Percentiles rank a stretch among this genome's conserved stretches.
Evolutionary conservation across 2,888 invertebrate genomes (phyloP).

Genomic region (Hirtodrosophila trivittata): DNA sequence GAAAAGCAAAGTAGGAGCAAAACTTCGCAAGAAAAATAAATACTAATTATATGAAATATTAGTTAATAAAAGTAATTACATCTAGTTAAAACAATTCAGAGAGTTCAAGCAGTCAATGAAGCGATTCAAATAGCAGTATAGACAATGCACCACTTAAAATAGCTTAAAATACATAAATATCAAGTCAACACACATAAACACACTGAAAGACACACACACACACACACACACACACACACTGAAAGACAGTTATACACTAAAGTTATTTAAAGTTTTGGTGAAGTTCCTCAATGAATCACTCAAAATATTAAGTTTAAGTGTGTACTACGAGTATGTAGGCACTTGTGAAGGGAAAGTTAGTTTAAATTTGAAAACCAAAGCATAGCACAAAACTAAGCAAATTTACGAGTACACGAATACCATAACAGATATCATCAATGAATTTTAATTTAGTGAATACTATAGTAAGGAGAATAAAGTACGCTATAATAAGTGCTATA

Average conservation of each 20-base stretch:
- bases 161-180: slow-evolving; percentile 40
- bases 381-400: slow-evolving; percentile 55
- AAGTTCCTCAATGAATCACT: slow-evolving; percentile 68
- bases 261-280: slow-evolving; percentile 70
- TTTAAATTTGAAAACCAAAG: slow-evolving; percentile 55
- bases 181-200: slow-evolving; percentile 25
- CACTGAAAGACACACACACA: slow-evolving; percentile 22
- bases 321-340: background rate
- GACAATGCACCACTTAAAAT: slow-evolving; percentile 48
- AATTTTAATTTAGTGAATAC: slow-evolving; percentile 69
- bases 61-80: slow-evolving; percentile 47
- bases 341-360: slow-evolving; percentile 39
- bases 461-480: slow-evolving; percentile 40
- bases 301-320: slow-evolving; percentile 27
- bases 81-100: slow-evolving; percentile 50
- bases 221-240: slow-evolving; percentile 34
- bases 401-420: slow-evolving; percentile 36
- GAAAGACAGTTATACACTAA: slow-evolving; percentile 28
- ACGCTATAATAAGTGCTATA: slow-evolving; percentile 30
- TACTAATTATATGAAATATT: slow-evolving; percentile 43
- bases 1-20: slow-evolving; percentile 81
- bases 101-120: slow-evolving; percentile 71
- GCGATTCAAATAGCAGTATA: slow-evolving; percentile 37
- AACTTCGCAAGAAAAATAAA: slow-evolving; percentile 79
- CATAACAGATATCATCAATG: slow-evolving; percentile 66